Evolutionary conservation across 1,140 invertebrate species (phyloP).

Genomic region (Pogonomyrmex californicus): DNA sequence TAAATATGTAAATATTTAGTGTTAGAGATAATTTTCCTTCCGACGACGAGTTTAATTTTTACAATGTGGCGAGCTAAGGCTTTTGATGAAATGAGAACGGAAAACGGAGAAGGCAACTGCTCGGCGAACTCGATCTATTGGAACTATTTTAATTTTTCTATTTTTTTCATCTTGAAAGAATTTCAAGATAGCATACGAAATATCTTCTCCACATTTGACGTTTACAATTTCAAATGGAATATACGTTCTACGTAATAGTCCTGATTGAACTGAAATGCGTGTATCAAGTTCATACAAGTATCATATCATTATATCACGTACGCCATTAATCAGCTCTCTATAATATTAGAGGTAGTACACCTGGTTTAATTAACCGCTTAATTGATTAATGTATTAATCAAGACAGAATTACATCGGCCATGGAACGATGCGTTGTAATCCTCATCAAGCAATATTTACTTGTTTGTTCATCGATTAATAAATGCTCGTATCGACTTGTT

Average conservation of each 20-base stretch:
- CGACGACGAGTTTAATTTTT: background rate
- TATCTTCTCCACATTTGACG: background rate
- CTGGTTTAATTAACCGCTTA: slow-evolving; percentile 55
- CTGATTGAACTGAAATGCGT: slow-evolving; percentile 12
- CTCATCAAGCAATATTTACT: slow-evolving; percentile 48
- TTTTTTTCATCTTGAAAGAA: background rate
- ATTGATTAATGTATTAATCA: slow-evolving; percentile 64
- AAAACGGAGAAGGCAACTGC: too few species aligned
- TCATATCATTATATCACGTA: slow-evolving; percentile 44
- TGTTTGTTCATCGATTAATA: slow-evolving; percentile 48
- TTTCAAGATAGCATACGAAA: background rate
- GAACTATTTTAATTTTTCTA: background rate
- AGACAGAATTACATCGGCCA: slow-evolving; percentile 43
- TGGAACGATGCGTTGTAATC: slow-evolving; percentile 16
- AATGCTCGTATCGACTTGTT: slow-evolving; percentile 44
- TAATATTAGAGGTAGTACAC: slow-evolving; percentile 46
- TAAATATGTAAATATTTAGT: background rate
- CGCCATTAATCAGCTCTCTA: slow-evolving; percentile 42
- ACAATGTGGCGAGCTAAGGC: too few species aligned
- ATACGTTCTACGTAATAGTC: background rate
- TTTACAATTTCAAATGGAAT: background rate
- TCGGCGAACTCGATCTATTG: too few species aligned
- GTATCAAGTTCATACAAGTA: slow-evolving; percentile 17
- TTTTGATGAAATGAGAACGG: too few species aligned
- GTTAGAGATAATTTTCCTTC: background rate